Base-by-base conservation (phyloP, 2,888 invertebrate species). In the Drosophila histrio region DNA sequence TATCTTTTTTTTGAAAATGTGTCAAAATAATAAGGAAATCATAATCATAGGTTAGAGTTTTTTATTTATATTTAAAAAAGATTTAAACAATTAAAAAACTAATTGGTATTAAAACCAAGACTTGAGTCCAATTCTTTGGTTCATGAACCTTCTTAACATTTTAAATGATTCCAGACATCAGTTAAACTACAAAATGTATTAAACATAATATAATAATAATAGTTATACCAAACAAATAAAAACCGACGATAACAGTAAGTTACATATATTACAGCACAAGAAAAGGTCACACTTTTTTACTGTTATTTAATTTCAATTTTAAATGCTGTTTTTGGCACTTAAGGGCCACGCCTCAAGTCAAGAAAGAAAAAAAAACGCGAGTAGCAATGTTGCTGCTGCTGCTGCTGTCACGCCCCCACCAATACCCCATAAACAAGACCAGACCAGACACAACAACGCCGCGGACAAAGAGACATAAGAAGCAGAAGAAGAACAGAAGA, bases 341-440 rank as follows among this genome's bases (percentile, higher is more conserved):
- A 58, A 50, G 50, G 15, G 61, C 77, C 80, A 82, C 82, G 72
- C 72, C 78, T 77, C 69, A 62, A 22, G 32, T 34, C 50, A 32
- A 32, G 24, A 50, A 36, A 50, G 11, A 61, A 43, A 59, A 46
- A 50, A 60, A 41, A 50, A 64, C 46, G 6, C 49, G 24, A 34
- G 53, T 59, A 52, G 53, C 41, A 56, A 30, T 70, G 38, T 52
- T 52, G 46, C 56, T 59, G 17, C 49, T 58, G 53, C 76, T 47
- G 52, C 32, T 47, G 52, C 32, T 41, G 59, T 34, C 50, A 50
- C 53, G 53, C 53, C 53, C 39, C 41, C 53, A 28, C 21, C 53
- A 13, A 38, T 30, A 30, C 53, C 41, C 39, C 49, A 54, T 22
- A 30, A 26, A 26, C 32, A 32, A 60, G 61, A 53, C 57, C 46